These are phyloP conservation scores for Oceanodroma leucorhoa DNA, from an alignment of 2,797 vertebrate species.

Conservation along the genomic window DNA sequence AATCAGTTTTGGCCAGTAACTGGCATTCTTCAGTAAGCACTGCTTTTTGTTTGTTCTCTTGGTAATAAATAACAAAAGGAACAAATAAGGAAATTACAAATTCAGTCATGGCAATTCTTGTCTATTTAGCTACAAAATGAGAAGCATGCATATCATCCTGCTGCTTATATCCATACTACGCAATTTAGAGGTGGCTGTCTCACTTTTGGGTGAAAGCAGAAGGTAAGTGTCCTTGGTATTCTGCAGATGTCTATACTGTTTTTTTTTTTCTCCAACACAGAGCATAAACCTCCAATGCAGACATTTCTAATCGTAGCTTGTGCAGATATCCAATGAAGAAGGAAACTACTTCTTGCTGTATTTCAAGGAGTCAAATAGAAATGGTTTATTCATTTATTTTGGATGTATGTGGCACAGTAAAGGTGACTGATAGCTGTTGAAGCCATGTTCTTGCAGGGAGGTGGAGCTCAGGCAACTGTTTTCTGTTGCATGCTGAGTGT, in stretches of 20 bases:
- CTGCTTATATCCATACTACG: slow-evolving; percentile 20
- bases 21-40: background rate
- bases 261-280: background rate
- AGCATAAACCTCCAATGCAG: background rate
- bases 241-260: background rate
- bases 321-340: background rate
- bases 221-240: slow-evolving; percentile 58
- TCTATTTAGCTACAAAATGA: background rate
- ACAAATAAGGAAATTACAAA: background rate
- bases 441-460: background rate
- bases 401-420: background rate
- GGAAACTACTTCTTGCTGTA: background rate
- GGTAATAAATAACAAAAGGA: slow-evolving; percentile 61
- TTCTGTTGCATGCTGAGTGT: background rate
- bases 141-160: background rate
- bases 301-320: background rate
- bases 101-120: background rate
- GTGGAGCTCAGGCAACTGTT: background rate
- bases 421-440: background rate
- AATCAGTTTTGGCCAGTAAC: background rate
- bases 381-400: background rate
- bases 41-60: slow-evolving; percentile 18
- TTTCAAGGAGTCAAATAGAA: background rate
- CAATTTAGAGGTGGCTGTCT: background rate
- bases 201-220: background rate